Evolutionary conservation across 2,888 invertebrate species (phyloP), one percentile per base, ranked within the genome.

Genomic region (Meteorus cinctellus): DNA sequence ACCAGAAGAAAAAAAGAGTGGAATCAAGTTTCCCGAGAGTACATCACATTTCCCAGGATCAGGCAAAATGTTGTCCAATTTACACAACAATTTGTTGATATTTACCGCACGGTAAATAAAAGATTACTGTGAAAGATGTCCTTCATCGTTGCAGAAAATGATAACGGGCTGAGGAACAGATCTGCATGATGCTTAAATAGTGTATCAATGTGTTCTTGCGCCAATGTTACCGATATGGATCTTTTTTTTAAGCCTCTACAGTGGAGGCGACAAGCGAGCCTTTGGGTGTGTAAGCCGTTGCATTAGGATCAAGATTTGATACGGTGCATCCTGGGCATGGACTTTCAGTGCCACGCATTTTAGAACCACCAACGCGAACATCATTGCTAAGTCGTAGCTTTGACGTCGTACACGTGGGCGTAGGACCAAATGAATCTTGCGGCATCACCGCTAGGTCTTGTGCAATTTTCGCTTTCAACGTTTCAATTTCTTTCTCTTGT

Each of bases 361-460:
- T 88, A 71, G 87, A 82, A 78, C 86, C 84, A 71, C 86, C 82
- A 66, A 88, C 88, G 76, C 87, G 82, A 45, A 87, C 87, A 76
- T 89, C 89, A 78, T 87, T 89, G 78, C 84, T 88, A 86, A 93
- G 90, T 74, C 93, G 92, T 79, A 94, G 91, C 88, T 93, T 92
- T 77, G 93, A 92, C 85, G 92, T 92, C 70, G 91, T 90, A 79
- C 91, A 91, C 75, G 91, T 91, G 80, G 92, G 91, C 63, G 91
- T 89, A 74, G 92, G 90, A 82, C 92, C 92, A 86, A 94, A 92
- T 72, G 92, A 91, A 86, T 95, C 95, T 81, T 93, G 91, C 69
- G 96, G 96, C 96, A 97, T 96, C 80, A 98, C 96, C 34, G 98
- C 98, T 90, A 98, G 91, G 88, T 98, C 94, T 91, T 98, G 98